These are phyloP conservation scores for Exaiptasia diaphana DNA, from an alignment of 64 coral and sea anemone genomes.

Conservation along the genomic window DNA sequence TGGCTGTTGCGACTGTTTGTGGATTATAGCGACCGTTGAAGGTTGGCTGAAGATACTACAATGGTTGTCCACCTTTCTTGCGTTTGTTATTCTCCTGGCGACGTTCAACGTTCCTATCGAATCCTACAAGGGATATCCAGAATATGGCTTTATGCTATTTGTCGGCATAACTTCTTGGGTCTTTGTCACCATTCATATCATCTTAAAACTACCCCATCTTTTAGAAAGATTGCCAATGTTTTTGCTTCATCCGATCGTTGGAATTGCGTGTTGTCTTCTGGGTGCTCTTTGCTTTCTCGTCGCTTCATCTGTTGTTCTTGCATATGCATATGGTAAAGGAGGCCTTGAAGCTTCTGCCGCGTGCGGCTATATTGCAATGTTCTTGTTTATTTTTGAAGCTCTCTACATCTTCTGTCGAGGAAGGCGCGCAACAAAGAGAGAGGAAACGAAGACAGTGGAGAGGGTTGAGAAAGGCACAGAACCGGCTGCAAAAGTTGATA, in stretches of 20 bases:
- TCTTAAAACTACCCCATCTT: slow-evolving; percentile 42
- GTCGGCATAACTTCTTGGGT: slow-evolving; percentile 54
- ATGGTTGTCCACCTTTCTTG: slow-evolving; percentile 58
- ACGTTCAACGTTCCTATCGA: neutral
- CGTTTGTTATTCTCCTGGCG: slow-evolving; percentile 64
- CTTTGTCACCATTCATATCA: slow-evolving; percentile 69
- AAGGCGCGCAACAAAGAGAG: slow-evolving; percentile 18
- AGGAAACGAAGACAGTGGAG: neutral
- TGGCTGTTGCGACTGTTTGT: slow-evolving; percentile 55
- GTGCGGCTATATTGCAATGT: slow-evolving; percentile 59
- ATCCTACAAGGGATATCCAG: neutral
- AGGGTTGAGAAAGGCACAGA: neutral
- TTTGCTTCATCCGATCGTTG: slow-evolving; percentile 52
- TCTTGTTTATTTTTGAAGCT: slow-evolving; percentile 61
- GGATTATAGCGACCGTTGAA: slow-evolving; percentile 68
- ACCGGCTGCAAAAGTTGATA: neutral
- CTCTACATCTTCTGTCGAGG: slow-evolving; percentile 30
- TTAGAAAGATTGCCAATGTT: slow-evolving; percentile 60
- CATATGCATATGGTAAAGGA: neutral
- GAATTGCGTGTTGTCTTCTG: slow-evolving; percentile 42
- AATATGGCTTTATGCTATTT: slow-evolving; percentile 67
- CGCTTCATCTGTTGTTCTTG: slow-evolving; percentile 50
- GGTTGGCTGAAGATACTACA: slow-evolving; percentile 77
- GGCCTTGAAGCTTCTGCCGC: slow-evolving; percentile 8
- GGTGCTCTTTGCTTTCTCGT: slow-evolving; percentile 40